Evolutionary conservation across 1,140 invertebrate genomes (phyloP).

Genomic region (Triops cancriformis): DNA sequence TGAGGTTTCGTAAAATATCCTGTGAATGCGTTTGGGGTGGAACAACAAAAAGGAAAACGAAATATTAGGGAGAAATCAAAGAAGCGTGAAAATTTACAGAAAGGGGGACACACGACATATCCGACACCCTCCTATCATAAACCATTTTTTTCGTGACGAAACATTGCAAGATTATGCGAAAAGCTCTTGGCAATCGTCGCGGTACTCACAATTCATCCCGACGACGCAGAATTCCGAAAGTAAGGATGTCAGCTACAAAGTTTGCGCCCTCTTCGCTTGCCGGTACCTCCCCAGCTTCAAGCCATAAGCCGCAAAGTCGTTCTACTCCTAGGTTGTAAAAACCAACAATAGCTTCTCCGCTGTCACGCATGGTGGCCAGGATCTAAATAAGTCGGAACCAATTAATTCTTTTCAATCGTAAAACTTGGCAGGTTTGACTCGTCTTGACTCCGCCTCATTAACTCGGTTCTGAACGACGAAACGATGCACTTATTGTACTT

Average conservation of each 20-base stretch:
- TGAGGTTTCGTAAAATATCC: conserved; percentile 22
- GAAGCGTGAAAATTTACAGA: neutral
- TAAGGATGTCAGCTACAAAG: conserved; percentile 17
- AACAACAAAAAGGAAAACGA: neutral
- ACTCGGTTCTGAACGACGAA: too few species aligned
- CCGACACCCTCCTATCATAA: neutral
- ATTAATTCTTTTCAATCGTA: neutral
- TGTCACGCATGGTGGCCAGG: neutral
- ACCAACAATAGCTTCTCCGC: conserved; percentile 20
- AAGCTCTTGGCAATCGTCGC: neutral
- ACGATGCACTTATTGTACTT: too few species aligned
- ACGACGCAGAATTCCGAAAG: conserved; percentile 21
- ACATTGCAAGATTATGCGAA: neutral
- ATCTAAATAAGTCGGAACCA: neutral
- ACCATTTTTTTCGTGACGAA: neutral
- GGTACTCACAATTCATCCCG: conserved; percentile 25
- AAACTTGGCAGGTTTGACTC: neutral
- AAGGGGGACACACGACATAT: neutral
- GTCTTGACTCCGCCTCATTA: too few species aligned
- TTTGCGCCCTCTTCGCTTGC: neutral
- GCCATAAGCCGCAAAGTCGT: conserved; percentile 16
- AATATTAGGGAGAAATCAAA: neutral
- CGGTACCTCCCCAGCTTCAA: neutral
- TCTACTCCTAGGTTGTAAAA: conserved; percentile 24
- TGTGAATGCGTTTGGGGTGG: neutral